A percentile compares a stretch with the other conserved stretches of the same genome.
Conservation (phyloP, 92 coral and sea anemone species). For the Palythoa caribaeorum region DNA sequence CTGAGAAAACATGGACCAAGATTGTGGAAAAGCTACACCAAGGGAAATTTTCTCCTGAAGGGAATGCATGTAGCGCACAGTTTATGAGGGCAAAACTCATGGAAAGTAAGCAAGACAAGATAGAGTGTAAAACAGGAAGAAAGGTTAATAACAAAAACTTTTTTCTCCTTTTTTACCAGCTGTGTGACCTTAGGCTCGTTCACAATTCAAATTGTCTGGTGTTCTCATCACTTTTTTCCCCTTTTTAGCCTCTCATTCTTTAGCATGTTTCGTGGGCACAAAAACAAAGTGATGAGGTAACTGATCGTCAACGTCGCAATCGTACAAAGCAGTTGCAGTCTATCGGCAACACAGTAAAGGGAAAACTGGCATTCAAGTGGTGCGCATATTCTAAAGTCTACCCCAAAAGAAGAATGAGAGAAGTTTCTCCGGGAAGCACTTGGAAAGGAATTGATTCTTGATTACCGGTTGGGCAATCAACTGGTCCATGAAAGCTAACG, state of each 20-base stretch:
- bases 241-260: conserved; percentile 11
- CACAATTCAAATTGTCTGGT: too few relatives aligned
- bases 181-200: too few relatives aligned
- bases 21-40: background rate
- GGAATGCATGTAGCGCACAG: background rate
- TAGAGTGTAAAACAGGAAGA: conserved; percentile 15
- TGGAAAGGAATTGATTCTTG: too few relatives aligned
- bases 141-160: background rate
- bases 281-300: conserved; percentile 18
- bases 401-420: too few relatives aligned
- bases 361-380: too few relatives aligned
- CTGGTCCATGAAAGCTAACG: too few relatives aligned
- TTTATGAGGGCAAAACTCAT: conserved; percentile 16
- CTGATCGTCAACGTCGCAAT: background rate
- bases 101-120: background rate
- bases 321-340: background rate
- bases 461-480: too few relatives aligned
- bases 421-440: too few relatives aligned
- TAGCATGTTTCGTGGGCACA: conserved; percentile 6
- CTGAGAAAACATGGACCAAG: background rate
- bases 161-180: background rate
- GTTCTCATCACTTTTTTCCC: too few relatives aligned
- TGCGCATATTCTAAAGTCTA: too few relatives aligned
- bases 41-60: background rate
- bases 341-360: background rate